phyloP scores from a whole-genome alignment of 2,888 invertebrate genomes.

The Dasypolia templi region DNA sequence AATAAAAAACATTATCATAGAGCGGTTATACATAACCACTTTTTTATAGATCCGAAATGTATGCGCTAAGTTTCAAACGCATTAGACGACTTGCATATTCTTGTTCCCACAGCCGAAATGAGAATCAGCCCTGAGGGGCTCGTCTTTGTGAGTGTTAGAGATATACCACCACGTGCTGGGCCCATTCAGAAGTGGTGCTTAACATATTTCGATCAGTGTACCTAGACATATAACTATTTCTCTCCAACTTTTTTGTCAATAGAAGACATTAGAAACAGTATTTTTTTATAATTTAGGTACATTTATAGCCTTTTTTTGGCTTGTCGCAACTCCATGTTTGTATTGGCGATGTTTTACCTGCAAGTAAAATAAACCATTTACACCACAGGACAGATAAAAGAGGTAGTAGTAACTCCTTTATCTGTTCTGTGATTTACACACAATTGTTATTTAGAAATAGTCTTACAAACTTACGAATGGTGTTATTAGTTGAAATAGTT shows the following conservation, averaged over 20 bases:
- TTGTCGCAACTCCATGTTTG: slow-evolving; percentile 1
- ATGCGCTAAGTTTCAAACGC: background rate
- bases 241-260: background rate
- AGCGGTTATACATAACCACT: background rate
- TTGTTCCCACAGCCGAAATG: background rate
- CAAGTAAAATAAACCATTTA: slow-evolving; percentile 17
- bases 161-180: too few relatives aligned
- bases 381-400: too few relatives aligned
- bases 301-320: slow-evolving; percentile 12
- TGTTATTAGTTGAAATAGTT: background rate
- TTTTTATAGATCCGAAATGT: background rate
- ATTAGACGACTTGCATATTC: background rate
- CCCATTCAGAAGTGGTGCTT: background rate
- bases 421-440: too few relatives aligned
- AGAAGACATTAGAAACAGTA: background rate
- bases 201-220: slow-evolving; percentile 8
- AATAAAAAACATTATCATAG: background rate
- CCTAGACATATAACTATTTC: background rate
- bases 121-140: background rate
- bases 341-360: slow-evolving; percentile 32
- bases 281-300: background rate
- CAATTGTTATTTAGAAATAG: background rate
- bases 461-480: background rate
- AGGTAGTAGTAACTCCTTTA: too few relatives aligned
- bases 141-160: background rate